A percentile compares a stretch with the other conserved stretches of the same genome.
phyloP scores from a whole-genome alignment of 2,113 vertebrate genomes.

The Nicator chloris region DNA sequence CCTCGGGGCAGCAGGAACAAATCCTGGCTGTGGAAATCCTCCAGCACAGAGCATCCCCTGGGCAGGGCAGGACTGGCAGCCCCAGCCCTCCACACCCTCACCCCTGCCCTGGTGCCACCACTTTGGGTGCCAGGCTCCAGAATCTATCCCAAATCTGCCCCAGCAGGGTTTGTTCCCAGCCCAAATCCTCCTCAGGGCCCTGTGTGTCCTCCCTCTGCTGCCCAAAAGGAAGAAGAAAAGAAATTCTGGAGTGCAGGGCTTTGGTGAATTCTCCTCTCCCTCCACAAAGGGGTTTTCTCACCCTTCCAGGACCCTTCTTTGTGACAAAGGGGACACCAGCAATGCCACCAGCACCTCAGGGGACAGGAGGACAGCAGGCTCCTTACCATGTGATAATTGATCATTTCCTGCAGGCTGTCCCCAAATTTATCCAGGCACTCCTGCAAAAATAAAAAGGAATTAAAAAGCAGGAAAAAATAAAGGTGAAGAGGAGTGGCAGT shows the following conservation, averaged over 20 bases:
- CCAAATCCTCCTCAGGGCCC: neutral
- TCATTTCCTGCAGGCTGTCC: constrained; percentile 95
- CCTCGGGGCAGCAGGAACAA: too few relatives aligned
- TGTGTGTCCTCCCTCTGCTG: neutral
- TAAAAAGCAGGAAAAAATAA: too few relatives aligned
- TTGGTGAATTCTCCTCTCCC: neutral
- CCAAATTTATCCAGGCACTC: constrained; percentile 94
- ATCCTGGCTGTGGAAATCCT: too few relatives aligned
- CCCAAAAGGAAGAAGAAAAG: neutral
- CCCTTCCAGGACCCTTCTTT: neutral
- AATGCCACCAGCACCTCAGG: neutral
- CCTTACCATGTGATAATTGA: constrained; percentile 96
- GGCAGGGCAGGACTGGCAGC: too few relatives aligned
- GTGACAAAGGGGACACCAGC: neutral
- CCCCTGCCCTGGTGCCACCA: too few relatives aligned
- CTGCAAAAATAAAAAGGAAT: constrained; percentile 56
- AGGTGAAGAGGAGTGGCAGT: neutral
- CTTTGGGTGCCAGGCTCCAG: too few relatives aligned
- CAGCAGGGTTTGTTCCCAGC: too few relatives aligned
- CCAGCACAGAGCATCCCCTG: too few relatives aligned
- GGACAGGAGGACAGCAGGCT: neutral
- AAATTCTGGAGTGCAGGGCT: neutral
- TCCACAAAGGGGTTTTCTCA: neutral
- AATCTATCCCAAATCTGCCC: too few relatives aligned
- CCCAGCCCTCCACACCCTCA: too few relatives aligned